Evolutionary conservation across 2,888 invertebrate genomes (phyloP).

Genomic region (Napeogenes inachia): DNA sequence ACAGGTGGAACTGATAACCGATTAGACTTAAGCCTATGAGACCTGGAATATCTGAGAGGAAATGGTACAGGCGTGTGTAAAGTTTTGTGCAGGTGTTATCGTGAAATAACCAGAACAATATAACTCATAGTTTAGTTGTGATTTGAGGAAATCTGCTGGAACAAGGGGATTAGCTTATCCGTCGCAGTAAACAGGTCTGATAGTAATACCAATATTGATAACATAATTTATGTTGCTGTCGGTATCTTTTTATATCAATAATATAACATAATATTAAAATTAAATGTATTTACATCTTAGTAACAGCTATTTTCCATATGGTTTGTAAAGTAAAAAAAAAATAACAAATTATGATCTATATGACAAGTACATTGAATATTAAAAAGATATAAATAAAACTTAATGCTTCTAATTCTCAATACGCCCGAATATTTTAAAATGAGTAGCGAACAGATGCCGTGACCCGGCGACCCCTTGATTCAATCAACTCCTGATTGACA

Average conservation of each 20-base stretch:
- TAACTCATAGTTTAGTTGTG: neutral
- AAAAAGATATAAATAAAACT: neutral
- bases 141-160: slow-evolving; percentile 11
- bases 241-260: no score
- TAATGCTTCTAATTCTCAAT: neutral
- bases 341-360: no score
- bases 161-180: slow-evolving; percentile 12
- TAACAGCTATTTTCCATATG: no score
- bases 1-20: neutral
- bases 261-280: no score
- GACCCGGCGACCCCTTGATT: slow-evolving; percentile 34
- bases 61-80: neutral
- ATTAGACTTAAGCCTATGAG: neutral
- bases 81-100: slow-evolving; percentile 11
- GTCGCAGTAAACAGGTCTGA: slow-evolving; percentile 4
- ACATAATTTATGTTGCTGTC: neutral
- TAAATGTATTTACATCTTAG: no score
- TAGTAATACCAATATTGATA: neutral
- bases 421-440: neutral
- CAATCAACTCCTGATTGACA: slow-evolving; percentile 43
- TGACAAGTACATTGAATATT: neutral
- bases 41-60: neutral
- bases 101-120: neutral
- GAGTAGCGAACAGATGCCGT: slow-evolving; percentile 9
- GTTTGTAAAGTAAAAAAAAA: no score